Evolutionary conservation across 2,113 vertebrate genomes (phyloP).

Genomic region (Urocynchramus pylzowi): DNA sequence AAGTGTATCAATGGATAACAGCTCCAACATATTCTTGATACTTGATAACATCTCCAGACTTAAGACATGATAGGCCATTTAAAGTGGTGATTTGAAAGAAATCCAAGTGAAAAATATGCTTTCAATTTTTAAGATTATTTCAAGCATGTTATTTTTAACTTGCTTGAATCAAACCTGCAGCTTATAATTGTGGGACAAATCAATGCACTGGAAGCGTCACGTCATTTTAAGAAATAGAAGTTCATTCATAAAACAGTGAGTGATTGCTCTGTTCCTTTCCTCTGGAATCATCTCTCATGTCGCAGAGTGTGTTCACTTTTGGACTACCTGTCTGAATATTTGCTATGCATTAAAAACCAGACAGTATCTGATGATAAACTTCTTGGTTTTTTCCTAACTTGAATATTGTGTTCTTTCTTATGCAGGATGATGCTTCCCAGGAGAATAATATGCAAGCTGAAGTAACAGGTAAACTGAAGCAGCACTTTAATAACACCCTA

Average conservation of each 20-base stretch:
- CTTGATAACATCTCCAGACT: not conserved
- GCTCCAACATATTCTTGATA: not conserved
- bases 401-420: not conserved
- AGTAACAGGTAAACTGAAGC: slow-evolving; percentile 95
- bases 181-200: not conserved
- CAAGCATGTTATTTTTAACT: not conserved
- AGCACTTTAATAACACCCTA: slow-evolving; percentile 89
- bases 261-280: not conserved
- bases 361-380: not conserved
- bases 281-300: not conserved
- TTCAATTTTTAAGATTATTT: not conserved
- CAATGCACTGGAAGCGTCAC: not conserved
- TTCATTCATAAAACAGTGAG: not conserved
- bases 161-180: not conserved
- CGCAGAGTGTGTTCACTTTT: not conserved
- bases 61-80: not conserved
- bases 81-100: not conserved
- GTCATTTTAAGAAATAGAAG: not conserved
- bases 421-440: slow-evolving; percentile 83
- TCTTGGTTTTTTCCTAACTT: rapidly evolving
- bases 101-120: not conserved
- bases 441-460: slow-evolving; percentile 94
- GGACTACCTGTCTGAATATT: not conserved
- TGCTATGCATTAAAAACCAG: not conserved
- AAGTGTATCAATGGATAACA: not conserved